Evolutionary conservation across 2,888 invertebrate genomes (phyloP).

Genomic region (Sesamia inferens): DNA sequence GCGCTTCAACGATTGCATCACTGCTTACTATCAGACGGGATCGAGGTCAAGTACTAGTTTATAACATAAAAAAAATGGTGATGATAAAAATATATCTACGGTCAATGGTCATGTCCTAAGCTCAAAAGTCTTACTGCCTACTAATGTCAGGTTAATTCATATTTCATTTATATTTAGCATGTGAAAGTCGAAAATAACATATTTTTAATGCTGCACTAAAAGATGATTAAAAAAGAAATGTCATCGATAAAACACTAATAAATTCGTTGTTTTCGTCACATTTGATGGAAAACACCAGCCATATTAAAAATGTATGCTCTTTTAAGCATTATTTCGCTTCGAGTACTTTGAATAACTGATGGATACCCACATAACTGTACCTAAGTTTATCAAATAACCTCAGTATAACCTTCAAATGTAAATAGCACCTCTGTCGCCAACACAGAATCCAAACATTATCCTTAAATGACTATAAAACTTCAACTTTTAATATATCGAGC

Average conservation of each 20-base stretch:
- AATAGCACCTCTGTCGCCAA: slow-evolving; percentile 5
- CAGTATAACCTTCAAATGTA: slow-evolving; percentile 14
- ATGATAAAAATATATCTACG: too few relatives aligned
- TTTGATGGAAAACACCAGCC: slow-evolving; percentile 38
- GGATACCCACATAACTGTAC: not conserved
- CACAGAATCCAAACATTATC: slow-evolving; percentile 36
- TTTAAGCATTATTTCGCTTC: slow-evolving; percentile 18
- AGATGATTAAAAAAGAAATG: too few relatives aligned
- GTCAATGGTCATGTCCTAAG: not conserved
- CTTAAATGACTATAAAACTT: slow-evolving; percentile 63
- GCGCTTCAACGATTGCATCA: too few relatives aligned
- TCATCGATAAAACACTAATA: not conserved
- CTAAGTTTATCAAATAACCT: slow-evolving; percentile 10
- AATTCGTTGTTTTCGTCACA: slow-evolving; percentile 17
- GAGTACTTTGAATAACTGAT: slow-evolving; percentile 19
- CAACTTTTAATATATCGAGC: slow-evolving; percentile 65
- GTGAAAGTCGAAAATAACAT: not conserved
- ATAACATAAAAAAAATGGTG: too few relatives aligned
- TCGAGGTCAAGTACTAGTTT: too few relatives aligned
- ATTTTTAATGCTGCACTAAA: too few relatives aligned
- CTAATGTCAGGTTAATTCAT: not conserved
- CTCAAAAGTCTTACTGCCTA: not conserved
- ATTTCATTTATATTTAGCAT: not conserved
- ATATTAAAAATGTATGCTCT: slow-evolving; percentile 38
- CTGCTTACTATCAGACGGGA: too few relatives aligned